Evolutionary conservation across 1,140 invertebrate species (phyloP).

Genomic region (Aphaenogaster ashmeadi): DNA sequence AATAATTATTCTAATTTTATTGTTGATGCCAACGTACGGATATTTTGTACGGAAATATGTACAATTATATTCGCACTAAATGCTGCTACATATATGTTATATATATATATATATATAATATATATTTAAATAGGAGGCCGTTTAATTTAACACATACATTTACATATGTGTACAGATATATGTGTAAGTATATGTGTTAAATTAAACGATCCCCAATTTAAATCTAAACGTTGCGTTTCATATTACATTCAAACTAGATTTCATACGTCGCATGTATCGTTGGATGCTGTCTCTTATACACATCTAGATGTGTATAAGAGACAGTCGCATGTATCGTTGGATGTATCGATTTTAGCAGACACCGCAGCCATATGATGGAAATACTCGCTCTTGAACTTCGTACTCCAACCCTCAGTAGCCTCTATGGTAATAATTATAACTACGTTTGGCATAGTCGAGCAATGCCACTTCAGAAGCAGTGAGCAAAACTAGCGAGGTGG

Average conservation of each 20-base stretch:
- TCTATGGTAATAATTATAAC: slow-evolving; percentile 59
- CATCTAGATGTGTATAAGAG: too few relatives aligned
- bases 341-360: slow-evolving; percentile 30
- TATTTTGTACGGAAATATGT: slow-evolving; percentile 22
- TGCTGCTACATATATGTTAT: not conserved
- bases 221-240: not conserved
- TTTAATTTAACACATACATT: too few relatives aligned
- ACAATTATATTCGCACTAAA: not conserved
- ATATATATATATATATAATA: not conserved
- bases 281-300: too few relatives aligned
- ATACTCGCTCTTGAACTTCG: slow-evolving; percentile 48
- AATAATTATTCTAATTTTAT: slow-evolving; percentile 37
- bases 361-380: not conserved
- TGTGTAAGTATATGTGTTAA: not conserved
- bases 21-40: not conserved
- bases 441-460: slow-evolving; percentile 64
- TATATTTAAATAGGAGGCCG: not conserved
- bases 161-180: not conserved
- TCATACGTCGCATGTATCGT: not conserved
- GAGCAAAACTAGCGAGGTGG: slow-evolving; percentile 66
- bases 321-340: not conserved
- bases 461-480: slow-evolving; percentile 72
- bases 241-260: not conserved
- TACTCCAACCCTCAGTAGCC: slow-evolving; percentile 21
- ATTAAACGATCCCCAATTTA: slow-evolving; percentile 11